phyloP scores from a whole-genome alignment of 2,888 invertebrate species.

The Bursaphelenchus okinawaensis region DNA sequence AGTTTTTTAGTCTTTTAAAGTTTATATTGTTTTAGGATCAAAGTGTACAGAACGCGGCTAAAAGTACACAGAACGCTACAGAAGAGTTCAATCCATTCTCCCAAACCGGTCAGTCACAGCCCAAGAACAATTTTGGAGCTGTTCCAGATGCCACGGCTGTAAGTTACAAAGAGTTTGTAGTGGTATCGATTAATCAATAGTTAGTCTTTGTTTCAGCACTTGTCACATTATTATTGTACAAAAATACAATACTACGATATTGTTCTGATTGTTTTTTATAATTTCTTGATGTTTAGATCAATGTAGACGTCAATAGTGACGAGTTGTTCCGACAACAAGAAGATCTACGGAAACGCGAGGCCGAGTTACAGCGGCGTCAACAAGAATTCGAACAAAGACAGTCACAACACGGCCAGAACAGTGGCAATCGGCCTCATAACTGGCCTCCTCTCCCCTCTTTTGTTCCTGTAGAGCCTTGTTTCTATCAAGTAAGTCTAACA shows the following conservation, averaged over 20 bases:
- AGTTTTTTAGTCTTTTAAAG: constrained; percentile 60
- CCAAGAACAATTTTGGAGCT: constrained; percentile 3
- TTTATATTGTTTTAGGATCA: constrained; percentile 71
- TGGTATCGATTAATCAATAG: constrained; percentile 23
- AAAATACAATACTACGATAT: neutral
- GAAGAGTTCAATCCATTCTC: constrained; percentile 54
- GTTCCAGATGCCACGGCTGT: neutral
- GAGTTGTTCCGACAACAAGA: constrained; percentile 56
- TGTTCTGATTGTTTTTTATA: neutral
- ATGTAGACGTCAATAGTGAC: constrained; percentile 39
- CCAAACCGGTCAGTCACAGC: neutral
- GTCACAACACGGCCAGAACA: constrained; percentile 58
- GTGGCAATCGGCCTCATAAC: constrained; percentile 65
- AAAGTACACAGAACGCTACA: constrained; percentile 20
- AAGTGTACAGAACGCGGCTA: constrained; percentile 81
- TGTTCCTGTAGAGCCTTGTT: constrained; percentile 86
- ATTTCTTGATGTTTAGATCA: constrained; percentile 1
- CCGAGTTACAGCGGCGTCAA: constrained; percentile 48
- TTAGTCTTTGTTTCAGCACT: no score
- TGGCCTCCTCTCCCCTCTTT: constrained; percentile 96
- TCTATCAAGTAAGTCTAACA: constrained; percentile 76
- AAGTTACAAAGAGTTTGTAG: neutral
- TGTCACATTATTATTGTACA: neutral
- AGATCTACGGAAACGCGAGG: constrained; percentile 51
- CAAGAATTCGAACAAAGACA: constrained; percentile 70